Percentiles rank a stretch among this genome's conserved stretches.
phyloP scores from a whole-genome alignment of 2,888 invertebrate species.

The Scotopteryx bipunctaria region DNA sequence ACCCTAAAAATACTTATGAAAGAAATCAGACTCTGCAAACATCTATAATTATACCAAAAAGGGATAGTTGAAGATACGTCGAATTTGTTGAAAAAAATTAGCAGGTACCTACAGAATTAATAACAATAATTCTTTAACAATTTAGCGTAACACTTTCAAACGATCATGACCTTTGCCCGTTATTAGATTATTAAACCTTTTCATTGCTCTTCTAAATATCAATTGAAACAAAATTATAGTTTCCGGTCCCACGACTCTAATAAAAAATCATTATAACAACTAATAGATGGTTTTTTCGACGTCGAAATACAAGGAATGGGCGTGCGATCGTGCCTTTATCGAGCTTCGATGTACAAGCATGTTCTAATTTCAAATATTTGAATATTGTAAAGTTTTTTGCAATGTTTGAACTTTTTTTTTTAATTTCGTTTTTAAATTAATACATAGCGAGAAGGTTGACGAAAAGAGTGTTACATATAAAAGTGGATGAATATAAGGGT shows the following conservation, averaged over 20 bases:
- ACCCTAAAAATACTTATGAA: no score
- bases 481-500: no score
- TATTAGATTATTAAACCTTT: slow-evolving; percentile 30
- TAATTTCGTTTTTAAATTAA: background rate
- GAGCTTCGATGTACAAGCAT: slow-evolving; percentile 41
- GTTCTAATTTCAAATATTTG: slow-evolving; percentile 46
- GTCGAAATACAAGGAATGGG: slow-evolving; percentile 44
- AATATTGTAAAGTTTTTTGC: slow-evolving; percentile 21
- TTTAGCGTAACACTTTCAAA: slow-evolving; percentile 33
- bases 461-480: no score
- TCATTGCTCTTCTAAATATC: slow-evolving; percentile 42
- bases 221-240: slow-evolving; percentile 45
- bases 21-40: no score
- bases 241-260: slow-evolving; percentile 44
- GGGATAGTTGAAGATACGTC: no score
- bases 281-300: slow-evolving; percentile 40
- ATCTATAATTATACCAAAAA: no score
- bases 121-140: slow-evolving; percentile 29
- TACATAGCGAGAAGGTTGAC: no score
- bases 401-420: background rate
- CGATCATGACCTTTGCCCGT: slow-evolving; percentile 35
- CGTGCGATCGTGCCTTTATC: slow-evolving; percentile 36
- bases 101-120: background rate
- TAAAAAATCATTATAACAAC: slow-evolving; percentile 39
- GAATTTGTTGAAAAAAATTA: no score